phyloP scores from a whole-genome alignment of 2,888 invertebrate species.

The Sarcophaga caerulescens region DNA sequence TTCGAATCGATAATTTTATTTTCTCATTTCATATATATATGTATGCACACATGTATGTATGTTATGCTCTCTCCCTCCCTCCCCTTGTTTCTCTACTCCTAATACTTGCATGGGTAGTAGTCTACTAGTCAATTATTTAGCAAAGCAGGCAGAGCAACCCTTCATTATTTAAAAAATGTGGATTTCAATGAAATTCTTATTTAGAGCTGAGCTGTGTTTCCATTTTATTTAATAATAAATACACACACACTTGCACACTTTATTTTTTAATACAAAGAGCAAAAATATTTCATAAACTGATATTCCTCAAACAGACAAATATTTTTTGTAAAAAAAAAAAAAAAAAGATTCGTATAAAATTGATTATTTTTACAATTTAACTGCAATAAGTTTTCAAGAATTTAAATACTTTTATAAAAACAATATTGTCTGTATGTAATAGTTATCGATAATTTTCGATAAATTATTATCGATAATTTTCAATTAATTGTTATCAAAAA shows the following conservation, averaged over 20 bases:
- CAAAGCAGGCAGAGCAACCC: conserved; percentile 27
- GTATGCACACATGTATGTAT: neutral
- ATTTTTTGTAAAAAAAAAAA: too few species aligned
- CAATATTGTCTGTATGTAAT: too few species aligned
- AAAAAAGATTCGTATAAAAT: too few species aligned
- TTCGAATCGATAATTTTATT: conserved; percentile 64
- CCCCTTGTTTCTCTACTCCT: neutral
- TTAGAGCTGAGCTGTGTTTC: conserved; percentile 3
- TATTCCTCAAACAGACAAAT: too few species aligned
- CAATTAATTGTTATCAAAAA: too few species aligned
- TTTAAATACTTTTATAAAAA: too few species aligned
- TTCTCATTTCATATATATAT: neutral
- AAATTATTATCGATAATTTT: too few species aligned
- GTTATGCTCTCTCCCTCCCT: neutral
- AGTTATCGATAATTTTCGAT: too few species aligned
- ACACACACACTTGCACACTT: neutral
- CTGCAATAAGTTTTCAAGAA: too few species aligned
- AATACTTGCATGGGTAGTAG: neutral
- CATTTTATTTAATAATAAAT: neutral
- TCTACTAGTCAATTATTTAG: neutral
- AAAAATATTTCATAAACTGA: too few species aligned
- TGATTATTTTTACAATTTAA: too few species aligned
- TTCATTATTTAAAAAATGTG: conserved; percentile 14
- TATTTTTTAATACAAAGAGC: too few species aligned
- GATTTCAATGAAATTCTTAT: conserved; percentile 45